phyloP scores from a whole-genome alignment of 2,113 vertebrate species.

The Solea senegalensis region DNA sequence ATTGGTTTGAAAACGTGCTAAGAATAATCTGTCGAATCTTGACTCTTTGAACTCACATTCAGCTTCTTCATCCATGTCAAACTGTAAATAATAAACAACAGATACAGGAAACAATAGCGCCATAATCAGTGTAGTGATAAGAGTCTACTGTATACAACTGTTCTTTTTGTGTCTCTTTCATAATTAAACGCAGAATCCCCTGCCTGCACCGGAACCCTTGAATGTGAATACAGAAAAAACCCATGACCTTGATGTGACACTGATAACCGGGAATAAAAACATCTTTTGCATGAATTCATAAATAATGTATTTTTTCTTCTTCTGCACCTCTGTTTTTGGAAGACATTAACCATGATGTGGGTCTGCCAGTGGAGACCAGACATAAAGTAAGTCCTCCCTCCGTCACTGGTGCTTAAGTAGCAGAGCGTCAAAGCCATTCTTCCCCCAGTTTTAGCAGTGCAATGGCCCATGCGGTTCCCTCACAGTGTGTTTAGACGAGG shows the following conservation, averaged over 20 bases:
- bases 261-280: not conserved
- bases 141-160: no score
- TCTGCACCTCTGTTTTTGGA: not conserved
- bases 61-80: not conserved
- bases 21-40: no score
- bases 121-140: not conserved
- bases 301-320: not conserved
- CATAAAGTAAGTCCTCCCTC: conserved; percentile 50
- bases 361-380: conserved; percentile 27
- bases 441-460: conserved; percentile 76
- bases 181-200: not conserved
- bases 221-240: not conserved
- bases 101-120: not conserved
- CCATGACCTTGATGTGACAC: conserved; percentile 4
- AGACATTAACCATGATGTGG: conserved; percentile 2
- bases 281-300: not conserved
- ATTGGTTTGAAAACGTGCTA: no score
- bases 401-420: conserved; percentile 50
- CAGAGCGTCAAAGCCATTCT: conserved; percentile 67
- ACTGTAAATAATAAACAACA: not conserved
- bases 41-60: no score
- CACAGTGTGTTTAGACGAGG: conserved; percentile 76
- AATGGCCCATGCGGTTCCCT: conserved; percentile 76
- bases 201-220: not conserved
- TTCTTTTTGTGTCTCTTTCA: not conserved